Base-by-base conservation (phyloP, 2,888 invertebrate genomes). In the Rugalucina vietnamica region DNA sequence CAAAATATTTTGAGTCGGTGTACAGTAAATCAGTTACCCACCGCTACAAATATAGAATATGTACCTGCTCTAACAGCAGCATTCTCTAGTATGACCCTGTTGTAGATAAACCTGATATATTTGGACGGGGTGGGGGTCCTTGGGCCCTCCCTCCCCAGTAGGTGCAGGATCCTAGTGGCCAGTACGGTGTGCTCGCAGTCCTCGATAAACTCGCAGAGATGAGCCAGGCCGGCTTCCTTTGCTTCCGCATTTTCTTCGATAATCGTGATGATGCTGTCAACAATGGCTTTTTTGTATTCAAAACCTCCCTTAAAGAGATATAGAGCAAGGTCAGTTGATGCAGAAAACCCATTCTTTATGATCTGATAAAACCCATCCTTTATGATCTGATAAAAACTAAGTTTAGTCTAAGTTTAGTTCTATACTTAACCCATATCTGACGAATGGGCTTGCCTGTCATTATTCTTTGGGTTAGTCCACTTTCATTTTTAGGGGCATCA, bases 171-270 rank as follows among this genome's bases (percentile, higher is more conserved):
- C 37, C 98, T 96, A 0, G 99, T 99, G 2, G 99, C 99, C 89
- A 99, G 96, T 79, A 98, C 98, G 0, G 98, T 97, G 94, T 99
- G 99, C 93, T 99, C 99, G 94, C 99, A 99, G 95, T 99, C 99
- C 94, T 99, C 99, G 90, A 99, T 99, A 93, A 99, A 99, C 95
- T 99, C 99, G 93, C 99, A 99, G 2, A 99, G 96, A 95, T 99
- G 99, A 0, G 99, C 98, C 21, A 99, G 95, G 21, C 96, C 96
- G 0, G 98, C 97, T 95, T 99, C 99, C 94, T 99, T 99, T 0
- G 99, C 99, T 85, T 99, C 99, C 0, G 97, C 97, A 95, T 99
- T 99, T 94, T 99, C 99, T 95, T 99, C 99, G 84, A 99, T 98
- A 76, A 99, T 97, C 0, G 98, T 97, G 72, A 99, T 99, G 79